Conservation (phyloP, 2,888 invertebrate genomes). For the Perizoma flavofasciatum region DNA sequence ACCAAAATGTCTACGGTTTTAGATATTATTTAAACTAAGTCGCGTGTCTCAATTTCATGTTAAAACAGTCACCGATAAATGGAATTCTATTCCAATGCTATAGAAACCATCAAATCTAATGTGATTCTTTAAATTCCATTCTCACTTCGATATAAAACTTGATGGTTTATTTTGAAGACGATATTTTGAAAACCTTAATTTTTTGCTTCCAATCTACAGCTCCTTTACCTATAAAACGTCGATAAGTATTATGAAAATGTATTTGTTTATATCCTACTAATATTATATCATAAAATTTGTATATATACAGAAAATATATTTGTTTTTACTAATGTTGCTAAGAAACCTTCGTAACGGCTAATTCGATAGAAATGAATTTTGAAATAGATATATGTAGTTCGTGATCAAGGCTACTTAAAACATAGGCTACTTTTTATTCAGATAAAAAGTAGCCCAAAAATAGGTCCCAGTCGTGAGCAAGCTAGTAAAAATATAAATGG, state of each 20-base stretch:
- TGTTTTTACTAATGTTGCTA: no score
- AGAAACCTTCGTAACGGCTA: not conserved
- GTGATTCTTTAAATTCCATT: slow-evolving; percentile 25
- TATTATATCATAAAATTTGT: no score
- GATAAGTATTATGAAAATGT: slow-evolving; percentile 24
- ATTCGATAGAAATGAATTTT: not conserved
- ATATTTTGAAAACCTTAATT: slow-evolving; percentile 57
- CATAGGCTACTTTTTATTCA: no score
- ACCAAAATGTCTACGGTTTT: slow-evolving; percentile 2
- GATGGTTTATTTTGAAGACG: slow-evolving; percentile 32
- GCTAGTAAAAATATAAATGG: no score
- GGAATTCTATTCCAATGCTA: slow-evolving; percentile 15
- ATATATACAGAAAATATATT: no score
- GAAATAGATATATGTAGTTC: not conserved
- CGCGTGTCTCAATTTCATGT: slow-evolving; percentile 2
- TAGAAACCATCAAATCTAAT: slow-evolving; percentile 13
- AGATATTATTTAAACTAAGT: not conserved
- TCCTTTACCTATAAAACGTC: slow-evolving; percentile 56
- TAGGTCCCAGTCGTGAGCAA: no score
- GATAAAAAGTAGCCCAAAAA: no score
- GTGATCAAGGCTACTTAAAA: no score
- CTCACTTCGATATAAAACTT: slow-evolving; percentile 35
- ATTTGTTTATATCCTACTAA: not conserved
- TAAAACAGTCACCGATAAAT: slow-evolving; percentile 18
- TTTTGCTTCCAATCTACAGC: slow-evolving; percentile 52